Percentiles rank a stretch among this genome's conserved stretches.
Evolutionary conservation across 2,888 invertebrate genomes (phyloP).

Genomic region (Agriopis leucophaearia): DNA sequence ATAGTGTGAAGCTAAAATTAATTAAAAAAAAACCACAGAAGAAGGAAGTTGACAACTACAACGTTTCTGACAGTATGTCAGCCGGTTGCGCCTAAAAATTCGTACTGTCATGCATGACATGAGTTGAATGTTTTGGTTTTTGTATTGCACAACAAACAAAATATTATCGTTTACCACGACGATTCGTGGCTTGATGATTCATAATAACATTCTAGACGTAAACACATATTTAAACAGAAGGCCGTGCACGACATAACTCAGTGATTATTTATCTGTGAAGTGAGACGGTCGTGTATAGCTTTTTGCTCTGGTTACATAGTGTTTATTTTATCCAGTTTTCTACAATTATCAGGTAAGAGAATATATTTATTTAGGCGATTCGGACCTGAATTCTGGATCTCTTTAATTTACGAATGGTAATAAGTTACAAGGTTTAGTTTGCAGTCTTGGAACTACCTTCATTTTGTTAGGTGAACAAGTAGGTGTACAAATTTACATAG

Average conservation of each 20-base stretch:
- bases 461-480: too few species aligned
- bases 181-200: slow-evolving; percentile 65
- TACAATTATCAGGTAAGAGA: slow-evolving; percentile 32
- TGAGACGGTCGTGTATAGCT: slow-evolving; percentile 18
- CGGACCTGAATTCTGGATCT: background rate
- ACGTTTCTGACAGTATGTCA: too few species aligned
- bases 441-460: too few species aligned
- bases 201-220: slow-evolving; percentile 56
- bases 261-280: slow-evolving; percentile 45
- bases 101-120: background rate
- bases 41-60: too few species aligned
- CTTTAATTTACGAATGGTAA: background rate
- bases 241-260: slow-evolving; percentile 55
- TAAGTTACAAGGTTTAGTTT: background rate
- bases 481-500: too few species aligned
- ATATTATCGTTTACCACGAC: slow-evolving; percentile 52
- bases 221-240: slow-evolving; percentile 55
- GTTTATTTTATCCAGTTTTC: slow-evolving; percentile 4
- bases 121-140: slow-evolving; percentile 56
- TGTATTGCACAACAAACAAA: slow-evolving; percentile 71
- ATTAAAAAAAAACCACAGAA: too few species aligned
- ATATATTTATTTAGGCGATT: background rate
- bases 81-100: too few species aligned
- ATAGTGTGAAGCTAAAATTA: too few species aligned
- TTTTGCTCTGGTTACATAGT: background rate